Conservation (phyloP, 2,797 vertebrate genomes). For the Arremon brunneinucha region DNA sequence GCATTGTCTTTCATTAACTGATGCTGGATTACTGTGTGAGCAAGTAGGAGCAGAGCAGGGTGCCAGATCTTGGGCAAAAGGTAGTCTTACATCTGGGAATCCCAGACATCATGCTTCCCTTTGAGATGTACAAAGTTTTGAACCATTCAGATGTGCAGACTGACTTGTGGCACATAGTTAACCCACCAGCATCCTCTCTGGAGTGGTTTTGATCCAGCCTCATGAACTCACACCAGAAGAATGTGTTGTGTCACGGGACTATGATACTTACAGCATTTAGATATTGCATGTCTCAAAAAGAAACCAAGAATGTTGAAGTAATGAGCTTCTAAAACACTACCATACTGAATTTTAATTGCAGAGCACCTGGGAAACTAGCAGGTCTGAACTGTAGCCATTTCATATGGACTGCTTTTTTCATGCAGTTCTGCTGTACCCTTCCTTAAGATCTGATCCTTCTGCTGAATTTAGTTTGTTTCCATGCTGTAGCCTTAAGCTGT, state of each 20-base stretch:
- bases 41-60: background rate
- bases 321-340: background rate
- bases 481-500: background rate
- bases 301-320: background rate
- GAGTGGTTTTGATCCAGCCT: background rate
- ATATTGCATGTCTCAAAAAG: background rate
- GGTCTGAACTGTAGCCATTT: background rate
- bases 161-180: background rate
- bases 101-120: fast-evolving
- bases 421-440: background rate
- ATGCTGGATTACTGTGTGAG: background rate
- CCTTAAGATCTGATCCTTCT: background rate
- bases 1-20: background rate
- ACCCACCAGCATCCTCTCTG: background rate
- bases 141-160: background rate
- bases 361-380: background rate
- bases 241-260: background rate
- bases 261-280: background rate
- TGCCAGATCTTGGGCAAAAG: background rate
- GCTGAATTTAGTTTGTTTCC: background rate
- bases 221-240: background rate
- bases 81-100: background rate
- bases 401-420: background rate
- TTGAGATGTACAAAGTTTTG: background rate
- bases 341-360: background rate